These are phyloP conservation scores for Kradibia gibbosae DNA, from an alignment of 1,140 invertebrate genomes.

Conservation along the genomic window DNA sequence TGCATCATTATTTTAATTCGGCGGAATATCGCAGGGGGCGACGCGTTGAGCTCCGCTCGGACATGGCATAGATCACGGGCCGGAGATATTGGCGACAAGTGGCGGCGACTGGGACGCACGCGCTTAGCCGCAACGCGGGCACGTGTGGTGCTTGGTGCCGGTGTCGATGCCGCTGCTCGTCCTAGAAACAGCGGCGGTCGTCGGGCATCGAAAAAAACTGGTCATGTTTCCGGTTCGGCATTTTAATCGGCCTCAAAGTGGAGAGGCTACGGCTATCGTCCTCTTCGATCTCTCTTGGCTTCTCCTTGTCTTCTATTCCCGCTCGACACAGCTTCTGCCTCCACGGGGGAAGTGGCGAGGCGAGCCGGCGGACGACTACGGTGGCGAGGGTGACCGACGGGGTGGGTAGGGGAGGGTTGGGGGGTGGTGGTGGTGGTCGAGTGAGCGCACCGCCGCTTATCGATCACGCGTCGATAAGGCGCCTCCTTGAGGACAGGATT, in stretches of 20 bases:
- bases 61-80: slow-evolving; percentile 38
- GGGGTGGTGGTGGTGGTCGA: too few relatives aligned
- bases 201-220: slow-evolving; percentile 45
- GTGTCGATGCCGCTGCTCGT: neutral
- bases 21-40: slow-evolving; percentile 28
- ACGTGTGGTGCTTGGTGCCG: slow-evolving; percentile 51
- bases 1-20: slow-evolving; percentile 51
- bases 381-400: too few relatives aligned
- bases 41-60: neutral
- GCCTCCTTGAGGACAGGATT: slow-evolving; percentile 43
- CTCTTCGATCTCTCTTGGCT: slow-evolving; percentile 27
- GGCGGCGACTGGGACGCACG: neutral
- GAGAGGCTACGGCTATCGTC: slow-evolving; percentile 28
- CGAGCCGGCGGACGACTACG: neutral
- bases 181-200: too few relatives aligned
- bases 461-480: slow-evolving; percentile 48
- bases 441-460: slow-evolving; percentile 31
- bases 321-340: too few relatives aligned
- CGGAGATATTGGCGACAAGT: slow-evolving; percentile 49
- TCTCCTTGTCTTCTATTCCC: slow-evolving; percentile 7
- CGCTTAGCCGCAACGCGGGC: slow-evolving; percentile 52
- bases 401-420: too few relatives aligned
- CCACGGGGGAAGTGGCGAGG: too few relatives aligned
- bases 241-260: slow-evolving; percentile 51
- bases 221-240: slow-evolving; percentile 53